Conservation (phyloP, 1,140 invertebrate genomes). For the Drosophila kohkoa region DNA sequence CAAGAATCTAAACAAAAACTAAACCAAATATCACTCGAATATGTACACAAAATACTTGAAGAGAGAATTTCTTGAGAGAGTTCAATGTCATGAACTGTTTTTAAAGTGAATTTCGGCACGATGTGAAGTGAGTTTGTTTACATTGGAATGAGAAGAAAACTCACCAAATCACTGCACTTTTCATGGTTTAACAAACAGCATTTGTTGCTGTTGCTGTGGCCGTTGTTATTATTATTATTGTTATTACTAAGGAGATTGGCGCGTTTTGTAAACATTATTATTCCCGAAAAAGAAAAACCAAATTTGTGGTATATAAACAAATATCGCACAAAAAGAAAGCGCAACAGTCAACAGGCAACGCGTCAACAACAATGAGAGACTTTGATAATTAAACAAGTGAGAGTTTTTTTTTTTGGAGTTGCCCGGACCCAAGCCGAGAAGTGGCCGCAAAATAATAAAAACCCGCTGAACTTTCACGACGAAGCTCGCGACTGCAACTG, state of each 20-base stretch:
- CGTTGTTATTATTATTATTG: conserved; percentile 60
- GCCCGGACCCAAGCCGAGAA: conserved; percentile 28
- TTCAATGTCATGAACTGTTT: conserved; percentile 10
- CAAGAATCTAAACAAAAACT: conserved; percentile 3
- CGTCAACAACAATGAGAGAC: conserved; percentile 23
- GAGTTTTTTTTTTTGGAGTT: conserved; percentile 67
- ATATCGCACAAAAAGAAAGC: conserved; percentile 69
- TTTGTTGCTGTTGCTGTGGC: conserved; percentile 61
- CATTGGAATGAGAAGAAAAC: conserved; percentile 12
- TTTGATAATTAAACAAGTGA: conserved; percentile 77
- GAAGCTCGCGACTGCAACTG: conserved; percentile 77
- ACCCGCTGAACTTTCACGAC: conserved; percentile 71
- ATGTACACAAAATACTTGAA: background rate
- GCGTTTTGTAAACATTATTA: conserved; percentile 84
- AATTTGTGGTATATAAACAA: conserved; percentile 39
- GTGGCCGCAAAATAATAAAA: conserved; percentile 22
- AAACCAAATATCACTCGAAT: background rate
- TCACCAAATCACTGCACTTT: conserved; percentile 73
- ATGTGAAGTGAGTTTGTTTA: conserved; percentile 18
- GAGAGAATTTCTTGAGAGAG: background rate
- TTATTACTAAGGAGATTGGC: conserved; percentile 64
- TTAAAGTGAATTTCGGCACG: conserved; percentile 25
- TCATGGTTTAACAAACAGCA: conserved; percentile 52
- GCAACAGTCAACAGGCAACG: conserved; percentile 16
- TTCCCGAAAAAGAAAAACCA: conserved; percentile 21